These are phyloP conservation scores for Eurystomus gularis DNA, from an alignment of 2,113 vertebrate genomes.

Conservation along the genomic window DNA sequence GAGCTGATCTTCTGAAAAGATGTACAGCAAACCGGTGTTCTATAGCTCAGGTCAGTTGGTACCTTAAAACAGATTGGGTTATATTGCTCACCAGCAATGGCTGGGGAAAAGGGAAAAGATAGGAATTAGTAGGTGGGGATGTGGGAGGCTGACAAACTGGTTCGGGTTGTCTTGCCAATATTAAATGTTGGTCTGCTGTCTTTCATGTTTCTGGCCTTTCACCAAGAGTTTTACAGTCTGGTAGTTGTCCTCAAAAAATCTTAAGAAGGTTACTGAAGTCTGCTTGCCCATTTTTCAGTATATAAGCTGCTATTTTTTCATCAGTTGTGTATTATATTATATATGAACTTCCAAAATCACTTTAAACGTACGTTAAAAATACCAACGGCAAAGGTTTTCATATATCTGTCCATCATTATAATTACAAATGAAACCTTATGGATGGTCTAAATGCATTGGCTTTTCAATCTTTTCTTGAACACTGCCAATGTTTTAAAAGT, in stretches of 20 bases:
- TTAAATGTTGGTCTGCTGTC: neutral
- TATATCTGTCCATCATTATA: neutral
- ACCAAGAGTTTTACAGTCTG: neutral
- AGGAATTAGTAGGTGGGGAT: neutral
- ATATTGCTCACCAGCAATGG: neutral
- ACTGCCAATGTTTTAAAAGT: neutral
- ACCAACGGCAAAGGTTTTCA: neutral
- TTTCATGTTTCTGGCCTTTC: neutral
- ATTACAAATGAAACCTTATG: neutral
- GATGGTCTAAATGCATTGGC: neutral
- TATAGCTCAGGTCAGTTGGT: neutral
- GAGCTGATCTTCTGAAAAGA: neutral
- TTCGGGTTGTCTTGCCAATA: neutral
- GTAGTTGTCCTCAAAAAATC: neutral
- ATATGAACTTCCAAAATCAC: neutral
- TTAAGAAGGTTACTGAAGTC: neutral
- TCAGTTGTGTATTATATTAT: neutral
- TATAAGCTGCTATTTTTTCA: neutral
- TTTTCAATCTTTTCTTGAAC: no score
- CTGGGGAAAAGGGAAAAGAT: neutral
- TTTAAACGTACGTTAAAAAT: neutral
- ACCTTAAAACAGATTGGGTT: neutral
- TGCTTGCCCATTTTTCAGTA: neutral
- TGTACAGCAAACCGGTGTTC: neutral
- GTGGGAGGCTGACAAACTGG: neutral